These are phyloP conservation scores for Oplegnathus fasciatus DNA, from an alignment of 2,113 vertebrate species.

Conservation along the genomic window DNA sequence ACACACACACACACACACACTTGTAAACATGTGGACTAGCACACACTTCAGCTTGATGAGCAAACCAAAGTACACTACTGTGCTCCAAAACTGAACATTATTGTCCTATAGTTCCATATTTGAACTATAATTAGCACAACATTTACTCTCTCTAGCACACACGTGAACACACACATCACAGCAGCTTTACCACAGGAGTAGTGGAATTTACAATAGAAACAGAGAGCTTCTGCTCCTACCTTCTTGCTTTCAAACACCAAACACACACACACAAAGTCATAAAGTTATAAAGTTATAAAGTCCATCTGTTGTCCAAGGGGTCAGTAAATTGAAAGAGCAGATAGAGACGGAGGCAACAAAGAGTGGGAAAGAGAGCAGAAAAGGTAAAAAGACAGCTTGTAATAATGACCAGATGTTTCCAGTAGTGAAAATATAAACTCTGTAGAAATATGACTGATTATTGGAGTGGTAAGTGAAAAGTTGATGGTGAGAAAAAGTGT, in stretches of 20 bases:
- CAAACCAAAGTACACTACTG: neutral
- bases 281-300: too few relatives aligned
- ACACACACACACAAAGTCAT: conserved; percentile 22
- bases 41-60: neutral
- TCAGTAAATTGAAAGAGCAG: conserved; percentile 26
- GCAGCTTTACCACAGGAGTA: neutral
- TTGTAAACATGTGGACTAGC: neutral
- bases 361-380: neutral
- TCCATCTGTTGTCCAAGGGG: conserved; percentile 55
- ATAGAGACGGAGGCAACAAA: neutral
- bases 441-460: too few relatives aligned
- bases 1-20: neutral
- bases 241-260: conserved; percentile 1
- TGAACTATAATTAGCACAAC: neutral
- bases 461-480: neutral
- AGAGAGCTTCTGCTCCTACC: neutral
- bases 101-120: too few relatives aligned
- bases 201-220: conserved; percentile 28
- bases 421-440: too few relatives aligned
- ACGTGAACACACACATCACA: neutral
- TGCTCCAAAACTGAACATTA: neutral
- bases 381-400: neutral
- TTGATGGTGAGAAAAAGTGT: neutral
- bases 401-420: too few relatives aligned
- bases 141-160: neutral